These are phyloP conservation scores for Mystacornis crossleyi DNA, from an alignment of 2,113 vertebrate species.

Conservation along the genomic window DNA sequence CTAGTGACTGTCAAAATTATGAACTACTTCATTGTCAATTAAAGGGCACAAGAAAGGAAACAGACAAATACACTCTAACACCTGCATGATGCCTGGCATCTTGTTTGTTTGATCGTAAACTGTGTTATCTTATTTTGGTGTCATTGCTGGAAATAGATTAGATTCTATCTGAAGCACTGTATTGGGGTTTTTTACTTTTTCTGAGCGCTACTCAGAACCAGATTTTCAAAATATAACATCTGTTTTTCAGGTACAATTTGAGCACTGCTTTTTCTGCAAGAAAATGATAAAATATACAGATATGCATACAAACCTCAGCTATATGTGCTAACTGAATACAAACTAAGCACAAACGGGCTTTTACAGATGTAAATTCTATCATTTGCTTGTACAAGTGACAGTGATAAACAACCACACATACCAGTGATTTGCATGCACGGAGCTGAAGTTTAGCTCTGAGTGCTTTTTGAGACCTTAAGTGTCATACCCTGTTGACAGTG, in stretches of 20 bases:
- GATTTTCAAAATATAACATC: background rate
- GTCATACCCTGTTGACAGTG: conserved; percentile 43
- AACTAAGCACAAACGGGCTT: conserved; percentile 46
- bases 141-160: background rate
- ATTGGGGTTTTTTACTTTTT: background rate
- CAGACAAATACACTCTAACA: background rate
- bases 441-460: conserved; percentile 46
- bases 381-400: conserved; percentile 57
- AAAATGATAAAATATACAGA: conserved; percentile 40
- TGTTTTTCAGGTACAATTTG: conserved; percentile 34
- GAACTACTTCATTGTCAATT: background rate
- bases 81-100: background rate
- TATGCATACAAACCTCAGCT: conserved; percentile 34
- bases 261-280: background rate
- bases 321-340: conserved; percentile 39
- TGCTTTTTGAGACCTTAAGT: conserved; percentile 50
- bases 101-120: background rate
- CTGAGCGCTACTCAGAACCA: background rate
- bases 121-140: conserved; percentile 2
- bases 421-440: conserved; percentile 26
- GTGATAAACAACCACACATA: conserved; percentile 42
- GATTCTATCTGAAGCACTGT: background rate
- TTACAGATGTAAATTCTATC: conserved; percentile 59
- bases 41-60: background rate
- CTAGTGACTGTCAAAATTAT: background rate